Percentiles rank a stretch among this genome's conserved stretches.
phyloP scores from a whole-genome alignment of 2,797 vertebrate species.

The Cossypha polioptera region DNA sequence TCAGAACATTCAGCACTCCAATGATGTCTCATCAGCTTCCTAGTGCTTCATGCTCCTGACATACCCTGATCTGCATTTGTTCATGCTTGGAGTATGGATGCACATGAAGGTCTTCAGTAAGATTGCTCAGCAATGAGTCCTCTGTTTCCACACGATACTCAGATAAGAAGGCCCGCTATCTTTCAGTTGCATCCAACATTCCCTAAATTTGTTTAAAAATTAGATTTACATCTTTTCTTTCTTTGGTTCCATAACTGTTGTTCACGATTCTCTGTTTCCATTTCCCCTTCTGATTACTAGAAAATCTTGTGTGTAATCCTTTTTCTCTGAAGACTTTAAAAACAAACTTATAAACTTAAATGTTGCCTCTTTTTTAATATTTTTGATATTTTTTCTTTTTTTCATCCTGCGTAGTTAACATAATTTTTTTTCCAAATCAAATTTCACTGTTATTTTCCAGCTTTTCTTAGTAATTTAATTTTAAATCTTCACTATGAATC shows the following conservation, averaged over 20 bases:
- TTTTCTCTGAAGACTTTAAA: background rate
- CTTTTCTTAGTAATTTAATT: background rate
- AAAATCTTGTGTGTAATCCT: background rate
- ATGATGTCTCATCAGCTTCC: background rate
- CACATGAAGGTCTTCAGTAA: background rate
- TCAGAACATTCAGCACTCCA: background rate
- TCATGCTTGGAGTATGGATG: background rate
- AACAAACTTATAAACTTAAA: background rate
- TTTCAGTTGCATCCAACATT: background rate
- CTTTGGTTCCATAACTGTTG: background rate
- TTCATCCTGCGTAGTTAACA: background rate
- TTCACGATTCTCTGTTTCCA: background rate
- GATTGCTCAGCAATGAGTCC: background rate
- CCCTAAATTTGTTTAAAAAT: background rate
- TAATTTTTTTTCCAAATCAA: background rate
- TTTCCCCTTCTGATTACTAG: background rate
- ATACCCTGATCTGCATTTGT: background rate
- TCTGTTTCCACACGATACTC: background rate
- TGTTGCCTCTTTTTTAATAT: background rate
- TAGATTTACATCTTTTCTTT: background rate
- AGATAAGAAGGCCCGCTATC: background rate
- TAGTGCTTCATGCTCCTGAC: background rate
- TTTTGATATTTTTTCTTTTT: background rate
- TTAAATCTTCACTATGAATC: background rate
- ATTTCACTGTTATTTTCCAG: background rate